These are phyloP conservation scores for Smittia sp. DNA, from an alignment of 2,888 invertebrate species.

Conservation along the genomic window DNA sequence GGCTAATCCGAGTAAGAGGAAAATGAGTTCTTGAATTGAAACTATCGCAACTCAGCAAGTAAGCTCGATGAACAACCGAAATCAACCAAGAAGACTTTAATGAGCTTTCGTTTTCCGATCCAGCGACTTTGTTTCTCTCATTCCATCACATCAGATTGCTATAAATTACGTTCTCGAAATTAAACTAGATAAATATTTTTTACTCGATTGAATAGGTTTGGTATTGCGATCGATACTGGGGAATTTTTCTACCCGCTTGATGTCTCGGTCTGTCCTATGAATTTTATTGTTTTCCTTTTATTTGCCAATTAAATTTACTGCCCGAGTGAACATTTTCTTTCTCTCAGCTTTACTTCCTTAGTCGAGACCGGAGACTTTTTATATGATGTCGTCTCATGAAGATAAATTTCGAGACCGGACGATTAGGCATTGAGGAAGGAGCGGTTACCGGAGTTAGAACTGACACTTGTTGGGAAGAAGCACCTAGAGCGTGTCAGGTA, in stretches of 20 bases:
- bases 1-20: no score
- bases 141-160: not conserved
- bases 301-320: constrained; percentile 37
- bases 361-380: not conserved
- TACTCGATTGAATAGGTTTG: not conserved
- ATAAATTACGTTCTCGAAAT: constrained; percentile 1
- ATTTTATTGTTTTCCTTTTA: constrained; percentile 31
- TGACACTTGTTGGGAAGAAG: no score
- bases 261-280: not conserved
- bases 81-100: not conserved
- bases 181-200: not conserved
- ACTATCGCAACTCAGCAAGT: no score
- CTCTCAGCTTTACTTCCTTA: not conserved
- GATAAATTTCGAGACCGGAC: constrained; percentile 4
- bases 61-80: not conserved
- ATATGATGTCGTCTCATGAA: not conserved
- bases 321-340: constrained; percentile 2
- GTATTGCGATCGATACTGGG: not conserved
- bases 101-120: not conserved
- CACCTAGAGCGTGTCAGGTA: no score
- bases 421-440: not conserved
- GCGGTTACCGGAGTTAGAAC: not conserved
- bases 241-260: not conserved
- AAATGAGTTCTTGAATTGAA: no score
- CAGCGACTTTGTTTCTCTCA: not conserved